A percentile compares a stretch with the other conserved stretches of the same genome.
phyloP scores from a whole-genome alignment of 2,888 invertebrate species.

The Ptychoptera contaminata region DNA sequence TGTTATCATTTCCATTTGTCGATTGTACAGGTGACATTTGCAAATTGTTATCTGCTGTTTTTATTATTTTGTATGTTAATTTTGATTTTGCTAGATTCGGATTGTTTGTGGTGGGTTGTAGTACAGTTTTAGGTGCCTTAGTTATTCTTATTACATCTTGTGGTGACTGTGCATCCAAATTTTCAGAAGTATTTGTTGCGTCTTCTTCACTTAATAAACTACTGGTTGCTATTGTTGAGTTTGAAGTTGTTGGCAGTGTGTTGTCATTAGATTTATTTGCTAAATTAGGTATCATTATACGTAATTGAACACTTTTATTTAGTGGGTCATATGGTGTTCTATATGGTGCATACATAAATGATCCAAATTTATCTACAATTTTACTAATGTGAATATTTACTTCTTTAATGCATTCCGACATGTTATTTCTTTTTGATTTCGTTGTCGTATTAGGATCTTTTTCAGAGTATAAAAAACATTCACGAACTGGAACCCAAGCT shows the following conservation, averaged over 20 bases:
- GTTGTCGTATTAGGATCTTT: slow-evolving; percentile 46
- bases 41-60: slow-evolving; percentile 27
- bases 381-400: slow-evolving; percentile 59
- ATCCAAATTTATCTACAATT: slow-evolving; percentile 52
- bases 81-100: slow-evolving; percentile 17
- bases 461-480: slow-evolving; percentile 69
- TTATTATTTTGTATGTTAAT: slow-evolving; percentile 29
- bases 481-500: slow-evolving; percentile 74
- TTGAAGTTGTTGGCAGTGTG: slow-evolving; percentile 10
- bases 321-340: slow-evolving; percentile 50
- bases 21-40: slow-evolving; percentile 16
- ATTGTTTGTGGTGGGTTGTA: slow-evolving; percentile 9
- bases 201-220: background rate
- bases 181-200: background rate
- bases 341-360: slow-evolving; percentile 56
- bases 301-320: slow-evolving; percentile 43
- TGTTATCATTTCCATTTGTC: background rate
- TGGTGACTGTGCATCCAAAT: too few species aligned
- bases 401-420: slow-evolving; percentile 53
- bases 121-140: slow-evolving; percentile 8
- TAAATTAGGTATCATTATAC: slow-evolving; percentile 40
- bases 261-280: slow-evolving; percentile 19
- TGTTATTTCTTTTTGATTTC: slow-evolving; percentile 35
- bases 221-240: background rate
- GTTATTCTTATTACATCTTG: too few species aligned